phyloP scores from a whole-genome alignment of 64 coral and sea anemone genomes.

The Porites lutea region DNA sequence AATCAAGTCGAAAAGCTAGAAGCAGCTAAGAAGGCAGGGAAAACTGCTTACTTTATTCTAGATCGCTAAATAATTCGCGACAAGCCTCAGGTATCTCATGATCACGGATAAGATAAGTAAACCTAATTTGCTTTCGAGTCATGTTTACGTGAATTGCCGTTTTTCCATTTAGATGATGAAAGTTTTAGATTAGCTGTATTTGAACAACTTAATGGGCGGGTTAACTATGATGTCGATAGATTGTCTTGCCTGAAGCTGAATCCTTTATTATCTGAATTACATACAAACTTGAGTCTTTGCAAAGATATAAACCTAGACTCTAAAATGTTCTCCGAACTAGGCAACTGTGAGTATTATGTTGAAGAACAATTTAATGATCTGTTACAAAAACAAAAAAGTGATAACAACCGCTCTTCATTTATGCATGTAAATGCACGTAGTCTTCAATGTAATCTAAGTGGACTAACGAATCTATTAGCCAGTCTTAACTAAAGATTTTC shows the following conservation, averaged over 20 bases:
- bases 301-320: slow-evolving; percentile 15
- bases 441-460: slow-evolving; percentile 57
- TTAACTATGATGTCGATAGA: slow-evolving; percentile 22
- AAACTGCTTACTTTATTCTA: slow-evolving; percentile 24
- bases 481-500: slow-evolving; percentile 32
- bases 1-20: slow-evolving; percentile 11
- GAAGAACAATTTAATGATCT: slow-evolving; percentile 60
- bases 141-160: background rate
- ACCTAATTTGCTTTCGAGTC: too few relatives aligned
- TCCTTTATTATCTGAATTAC: slow-evolving; percentile 3
- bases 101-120: background rate
- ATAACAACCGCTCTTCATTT: slow-evolving; percentile 52
- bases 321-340: slow-evolving; percentile 24
- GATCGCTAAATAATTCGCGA: slow-evolving; percentile 11
- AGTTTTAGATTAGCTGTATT: slow-evolving; percentile 11
- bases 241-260: slow-evolving; percentile 28
- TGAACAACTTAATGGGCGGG: slow-evolving; percentile 4
- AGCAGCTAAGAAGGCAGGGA: slow-evolving; percentile 21
- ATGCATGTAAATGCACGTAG: slow-evolving; percentile 52
- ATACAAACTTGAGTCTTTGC: slow-evolving; percentile 5
- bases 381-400: slow-evolving; percentile 33
- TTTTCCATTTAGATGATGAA: slow-evolving; percentile 15
- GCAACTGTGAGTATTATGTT: slow-evolving; percentile 44
- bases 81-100: slow-evolving; percentile 13
- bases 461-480: slow-evolving; percentile 37